Evolutionary conservation across 1,140 invertebrate species (phyloP).

Genomic region (Reticulitermes speratus): DNA sequence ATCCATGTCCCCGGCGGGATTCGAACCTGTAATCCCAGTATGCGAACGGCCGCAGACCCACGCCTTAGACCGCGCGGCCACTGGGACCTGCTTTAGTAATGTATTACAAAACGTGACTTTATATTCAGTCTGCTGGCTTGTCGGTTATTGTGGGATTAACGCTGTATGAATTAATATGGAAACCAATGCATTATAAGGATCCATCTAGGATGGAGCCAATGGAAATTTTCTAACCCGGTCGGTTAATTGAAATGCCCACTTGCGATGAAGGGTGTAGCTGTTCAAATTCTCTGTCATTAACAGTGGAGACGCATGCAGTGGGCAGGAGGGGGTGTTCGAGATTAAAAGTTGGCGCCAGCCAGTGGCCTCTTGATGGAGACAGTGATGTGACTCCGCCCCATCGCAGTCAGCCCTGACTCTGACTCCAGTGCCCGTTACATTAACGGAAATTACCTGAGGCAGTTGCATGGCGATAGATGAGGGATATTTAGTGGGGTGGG

Average conservation of each 20-base stretch:
- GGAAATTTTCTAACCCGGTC: neutral
- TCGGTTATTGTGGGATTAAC: neutral
- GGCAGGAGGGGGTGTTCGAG: neutral
- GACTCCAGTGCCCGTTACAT: neutral
- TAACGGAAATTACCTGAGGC: conserved; percentile 14
- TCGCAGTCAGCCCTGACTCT: neutral
- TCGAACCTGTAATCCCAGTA: too few species aligned
- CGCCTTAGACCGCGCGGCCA: too few species aligned
- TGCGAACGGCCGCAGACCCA: too few species aligned
- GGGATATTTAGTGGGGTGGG: neutral
- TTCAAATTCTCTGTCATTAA: conserved; percentile 2
- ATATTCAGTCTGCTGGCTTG: too few species aligned
- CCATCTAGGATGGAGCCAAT: neutral
- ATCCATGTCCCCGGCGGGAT: too few species aligned
- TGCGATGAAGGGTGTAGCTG: neutral
- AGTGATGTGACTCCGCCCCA: neutral
- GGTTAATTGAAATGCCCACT: conserved; percentile 10
- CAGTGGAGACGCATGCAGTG: neutral
- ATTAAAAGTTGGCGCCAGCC: neutral
- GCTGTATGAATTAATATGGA: neutral
- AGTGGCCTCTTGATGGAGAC: conserved; percentile 7
- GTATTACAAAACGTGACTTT: too few species aligned
- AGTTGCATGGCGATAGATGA: neutral
- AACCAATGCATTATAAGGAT: neutral
- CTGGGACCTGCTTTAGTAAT: too few species aligned